Evolutionary conservation across 2,797 vertebrate species (phyloP).

Genomic region (Denticeps clupeoides): DNA sequence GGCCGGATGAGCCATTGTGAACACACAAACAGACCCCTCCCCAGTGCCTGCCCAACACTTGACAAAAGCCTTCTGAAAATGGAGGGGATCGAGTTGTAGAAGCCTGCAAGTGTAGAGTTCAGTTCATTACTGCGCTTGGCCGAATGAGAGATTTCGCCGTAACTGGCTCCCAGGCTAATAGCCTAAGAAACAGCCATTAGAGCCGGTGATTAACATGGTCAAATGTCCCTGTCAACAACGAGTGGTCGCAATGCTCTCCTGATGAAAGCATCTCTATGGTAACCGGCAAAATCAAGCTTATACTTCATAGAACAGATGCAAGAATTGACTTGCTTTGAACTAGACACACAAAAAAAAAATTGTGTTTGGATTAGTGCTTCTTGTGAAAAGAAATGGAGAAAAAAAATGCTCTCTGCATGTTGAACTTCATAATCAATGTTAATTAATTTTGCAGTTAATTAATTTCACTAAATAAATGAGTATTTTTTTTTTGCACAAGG

Average conservation of each 20-base stretch:
- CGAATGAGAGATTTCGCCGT: slow-evolving; percentile 17
- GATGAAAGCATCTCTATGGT: slow-evolving; percentile 17
- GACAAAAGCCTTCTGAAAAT: too few relatives aligned
- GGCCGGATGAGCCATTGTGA: slow-evolving; percentile 20
- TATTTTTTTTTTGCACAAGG: too few relatives aligned
- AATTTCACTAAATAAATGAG: too few relatives aligned
- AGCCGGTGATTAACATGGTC: slow-evolving; percentile 21
- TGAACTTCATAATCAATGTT: too few relatives aligned
- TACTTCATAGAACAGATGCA: slow-evolving; percentile 1
- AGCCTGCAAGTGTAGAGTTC: background rate
- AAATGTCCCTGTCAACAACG: slow-evolving; percentile 23
- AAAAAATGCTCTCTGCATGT: too few relatives aligned
- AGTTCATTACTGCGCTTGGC: slow-evolving; percentile 23
- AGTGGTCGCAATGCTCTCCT: slow-evolving; percentile 13
- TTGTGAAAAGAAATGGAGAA: background rate
- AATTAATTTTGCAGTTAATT: too few relatives aligned
- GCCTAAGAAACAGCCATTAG: slow-evolving; percentile 23
- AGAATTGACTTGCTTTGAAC: background rate
- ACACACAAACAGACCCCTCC: background rate
- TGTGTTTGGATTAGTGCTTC: too few relatives aligned
- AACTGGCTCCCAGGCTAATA: slow-evolving; percentile 21
- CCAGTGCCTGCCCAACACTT: background rate
- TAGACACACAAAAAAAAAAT: background rate
- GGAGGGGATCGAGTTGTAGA: background rate
- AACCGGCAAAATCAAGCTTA: slow-evolving; percentile 23